phyloP scores from a whole-genome alignment of 2,113 vertebrate species.

The Neotoma lepida region DNA sequence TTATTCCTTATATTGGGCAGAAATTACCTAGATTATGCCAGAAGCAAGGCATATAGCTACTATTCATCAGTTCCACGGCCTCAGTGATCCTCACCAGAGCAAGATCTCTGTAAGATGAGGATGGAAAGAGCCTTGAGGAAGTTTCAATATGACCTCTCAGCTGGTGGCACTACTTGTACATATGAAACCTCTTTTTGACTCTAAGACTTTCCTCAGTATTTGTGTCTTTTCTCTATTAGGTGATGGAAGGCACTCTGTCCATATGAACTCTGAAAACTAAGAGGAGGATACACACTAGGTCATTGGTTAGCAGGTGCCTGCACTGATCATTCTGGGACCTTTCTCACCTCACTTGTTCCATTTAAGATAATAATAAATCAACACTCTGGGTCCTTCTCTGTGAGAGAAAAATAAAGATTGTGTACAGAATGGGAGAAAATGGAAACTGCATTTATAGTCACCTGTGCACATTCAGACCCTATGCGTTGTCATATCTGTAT shows the following conservation, averaged over 20 bases:
- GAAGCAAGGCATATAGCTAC: not conserved
- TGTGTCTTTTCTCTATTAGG: not conserved
- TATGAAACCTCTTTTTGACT: not conserved
- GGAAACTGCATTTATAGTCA: not conserved
- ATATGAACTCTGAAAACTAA: not conserved
- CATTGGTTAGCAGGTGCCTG: not conserved
- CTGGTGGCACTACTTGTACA: not conserved
- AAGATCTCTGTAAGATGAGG: not conserved
- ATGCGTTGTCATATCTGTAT: not conserved
- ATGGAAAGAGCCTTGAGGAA: not conserved
- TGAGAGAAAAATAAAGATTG: not conserved
- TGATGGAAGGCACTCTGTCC: not conserved
- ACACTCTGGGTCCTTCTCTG: not conserved
- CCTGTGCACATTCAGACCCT: not conserved
- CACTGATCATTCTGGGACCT: not conserved
- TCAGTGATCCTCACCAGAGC: not conserved
- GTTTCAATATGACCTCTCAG: not conserved
- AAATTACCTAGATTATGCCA: not conserved
- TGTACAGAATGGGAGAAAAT: slow-evolving; percentile 3
- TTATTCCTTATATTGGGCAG: not conserved
- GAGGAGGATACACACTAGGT: not conserved
- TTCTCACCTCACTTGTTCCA: not conserved
- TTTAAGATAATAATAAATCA: not conserved
- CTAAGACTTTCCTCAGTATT: not conserved
- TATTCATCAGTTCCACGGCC: too few relatives aligned